phyloP scores from a whole-genome alignment of 2,797 vertebrate genomes.

The Anabas testudineus region DNA sequence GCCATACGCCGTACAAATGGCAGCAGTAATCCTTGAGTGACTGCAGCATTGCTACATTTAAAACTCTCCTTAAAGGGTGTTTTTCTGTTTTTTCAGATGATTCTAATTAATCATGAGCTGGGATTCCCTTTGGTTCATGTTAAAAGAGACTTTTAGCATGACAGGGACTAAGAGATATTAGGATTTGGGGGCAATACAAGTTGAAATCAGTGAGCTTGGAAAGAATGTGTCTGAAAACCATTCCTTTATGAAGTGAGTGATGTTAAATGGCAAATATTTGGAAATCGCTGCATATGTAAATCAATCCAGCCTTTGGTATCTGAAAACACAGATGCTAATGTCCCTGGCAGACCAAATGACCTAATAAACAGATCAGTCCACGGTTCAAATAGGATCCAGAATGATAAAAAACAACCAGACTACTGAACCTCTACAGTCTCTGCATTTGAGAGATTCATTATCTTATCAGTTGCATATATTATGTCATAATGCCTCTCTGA shows the following conservation, averaged over 20 bases:
- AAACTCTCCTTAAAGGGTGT: conserved; percentile 51
- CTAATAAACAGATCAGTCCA: neutral
- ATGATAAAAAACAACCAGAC: conserved; percentile 11
- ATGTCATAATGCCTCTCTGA: conserved; percentile 41
- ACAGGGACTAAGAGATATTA: neutral
- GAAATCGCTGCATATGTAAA: neutral
- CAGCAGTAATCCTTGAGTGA: conserved; percentile 67
- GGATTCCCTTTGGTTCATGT: conserved; percentile 35
- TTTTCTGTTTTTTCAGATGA: conserved; percentile 22
- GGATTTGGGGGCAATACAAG: conserved; percentile 1
- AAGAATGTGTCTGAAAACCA: neutral
- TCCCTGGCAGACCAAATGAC: neutral
- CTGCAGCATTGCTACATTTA: conserved; percentile 41
- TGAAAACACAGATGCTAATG: neutral
- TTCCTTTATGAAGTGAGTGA: neutral
- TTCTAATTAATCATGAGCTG: conserved; percentile 57
- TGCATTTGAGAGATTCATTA: conserved; percentile 33
- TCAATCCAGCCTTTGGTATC: neutral
- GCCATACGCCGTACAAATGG: conserved; percentile 55
- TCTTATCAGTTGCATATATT: conserved; percentile 53
- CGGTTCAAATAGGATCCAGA: conserved; percentile 9
- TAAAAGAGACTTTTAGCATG: conserved; percentile 26
- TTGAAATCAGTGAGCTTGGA: neutral
- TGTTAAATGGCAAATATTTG: neutral
- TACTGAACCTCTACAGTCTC: conserved; percentile 1